Conservation (phyloP, 2,797 vertebrate genomes). For the Lateolabrax maculatus region DNA sequence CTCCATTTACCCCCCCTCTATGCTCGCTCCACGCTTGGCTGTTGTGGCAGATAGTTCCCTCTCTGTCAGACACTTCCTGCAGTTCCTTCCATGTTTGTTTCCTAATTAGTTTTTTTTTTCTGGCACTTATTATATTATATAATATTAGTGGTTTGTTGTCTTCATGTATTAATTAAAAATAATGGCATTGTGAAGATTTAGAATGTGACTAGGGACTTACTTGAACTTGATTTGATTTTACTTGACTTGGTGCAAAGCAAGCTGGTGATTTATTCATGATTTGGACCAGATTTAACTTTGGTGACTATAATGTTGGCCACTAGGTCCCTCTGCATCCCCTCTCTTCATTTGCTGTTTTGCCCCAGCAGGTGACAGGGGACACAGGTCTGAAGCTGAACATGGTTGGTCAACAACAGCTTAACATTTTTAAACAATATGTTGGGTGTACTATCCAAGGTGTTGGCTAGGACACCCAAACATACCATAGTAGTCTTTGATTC, state of each 20-base stretch:
- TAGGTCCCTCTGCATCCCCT: neutral
- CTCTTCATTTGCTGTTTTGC: neutral
- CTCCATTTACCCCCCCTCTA: conserved; percentile 48
- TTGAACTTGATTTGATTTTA: conserved; percentile 32
- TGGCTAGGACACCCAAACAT: conserved; percentile 8
- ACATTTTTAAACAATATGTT: conserved; percentile 2
- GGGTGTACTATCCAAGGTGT: neutral
- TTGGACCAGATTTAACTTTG: neutral
- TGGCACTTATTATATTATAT: neutral
- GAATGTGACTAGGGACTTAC: neutral
- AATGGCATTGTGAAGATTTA: conserved; percentile 11
- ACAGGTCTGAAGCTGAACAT: neutral
- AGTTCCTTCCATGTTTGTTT: conserved; percentile 33
- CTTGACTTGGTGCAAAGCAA: conserved; percentile 26
- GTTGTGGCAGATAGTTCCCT: conserved; percentile 30
- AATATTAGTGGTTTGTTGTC: conserved; percentile 20
- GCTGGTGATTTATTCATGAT: conserved; percentile 38
- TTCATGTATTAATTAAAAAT: conserved; percentile 27
- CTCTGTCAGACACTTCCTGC: conserved; percentile 29
- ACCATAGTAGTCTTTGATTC: neutral
- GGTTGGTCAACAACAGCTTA: conserved; percentile 13
- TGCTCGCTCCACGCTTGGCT: conserved; percentile 21
- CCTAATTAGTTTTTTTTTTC: conserved; percentile 25
- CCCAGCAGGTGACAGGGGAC: neutral
- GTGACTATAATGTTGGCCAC: neutral